phyloP scores from a whole-genome alignment of 37 sponge, comb jelly and placozoan genomes.

The Halisarca cf. caerulea region DNA sequence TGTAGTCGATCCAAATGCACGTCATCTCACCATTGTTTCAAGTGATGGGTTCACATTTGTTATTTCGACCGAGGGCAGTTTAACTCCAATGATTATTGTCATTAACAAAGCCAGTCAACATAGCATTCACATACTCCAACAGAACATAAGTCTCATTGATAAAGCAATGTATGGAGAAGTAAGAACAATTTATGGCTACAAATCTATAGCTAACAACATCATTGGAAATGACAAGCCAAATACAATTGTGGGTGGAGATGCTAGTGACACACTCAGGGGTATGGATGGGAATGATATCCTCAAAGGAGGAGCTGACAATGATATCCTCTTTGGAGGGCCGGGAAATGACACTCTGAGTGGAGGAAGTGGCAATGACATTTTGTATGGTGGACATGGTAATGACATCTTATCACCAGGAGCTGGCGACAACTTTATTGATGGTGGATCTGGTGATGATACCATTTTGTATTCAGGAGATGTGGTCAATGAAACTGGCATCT shows the following conservation, averaged over 20 bases:
- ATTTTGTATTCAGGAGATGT: slow-evolving; percentile 6
- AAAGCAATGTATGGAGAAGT: neutral
- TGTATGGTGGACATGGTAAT: slow-evolving; percentile 3
- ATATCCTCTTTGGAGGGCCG: neutral
- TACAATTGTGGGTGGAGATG: slow-evolving; percentile 30
- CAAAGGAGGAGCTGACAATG: slow-evolving; percentile 38
- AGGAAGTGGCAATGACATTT: slow-evolving; percentile 32
- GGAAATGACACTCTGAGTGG: slow-evolving; percentile 21
- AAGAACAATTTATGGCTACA: slow-evolving; percentile 32
- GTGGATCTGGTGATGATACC: slow-evolving; percentile 36
- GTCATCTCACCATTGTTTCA: neutral
- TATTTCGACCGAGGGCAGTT: neutral
- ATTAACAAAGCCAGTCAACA: neutral
- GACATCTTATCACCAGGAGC: slow-evolving; percentile 21
- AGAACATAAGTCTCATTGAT: no score
- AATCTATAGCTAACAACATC: neutral
- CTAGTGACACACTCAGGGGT: slow-evolving; percentile 5
- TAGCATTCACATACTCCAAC: no score
- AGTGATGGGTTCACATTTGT: neutral
- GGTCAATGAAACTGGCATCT: slow-evolving; percentile 3
- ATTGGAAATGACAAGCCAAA: no score
- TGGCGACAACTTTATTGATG: slow-evolving; percentile 24
- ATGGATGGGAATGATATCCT: slow-evolving; percentile 18
- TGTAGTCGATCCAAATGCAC: neutral
- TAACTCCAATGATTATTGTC: neutral